Evolutionary conservation across 2,797 vertebrate genomes (phyloP).

Genomic region (Sebastes iracundus): DNA sequence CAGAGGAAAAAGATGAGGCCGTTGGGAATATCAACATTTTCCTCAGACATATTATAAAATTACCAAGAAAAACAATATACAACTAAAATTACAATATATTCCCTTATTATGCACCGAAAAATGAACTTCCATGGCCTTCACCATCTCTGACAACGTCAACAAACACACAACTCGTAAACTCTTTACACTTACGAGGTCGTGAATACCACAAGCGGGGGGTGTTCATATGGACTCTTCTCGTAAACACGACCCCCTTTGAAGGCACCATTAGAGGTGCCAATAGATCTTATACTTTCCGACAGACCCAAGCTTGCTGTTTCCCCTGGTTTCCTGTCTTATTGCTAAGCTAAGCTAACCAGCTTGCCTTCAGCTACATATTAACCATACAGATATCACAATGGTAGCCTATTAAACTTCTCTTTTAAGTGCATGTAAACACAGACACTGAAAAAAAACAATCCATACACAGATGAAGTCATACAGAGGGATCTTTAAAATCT

Average conservation of each 20-base stretch:
- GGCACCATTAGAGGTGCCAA: background rate
- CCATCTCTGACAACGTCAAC: too few species aligned
- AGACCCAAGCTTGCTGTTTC: background rate
- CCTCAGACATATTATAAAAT: too few species aligned
- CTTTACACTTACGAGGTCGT: rapidly evolving
- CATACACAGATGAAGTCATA: background rate
- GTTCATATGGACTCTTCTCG: too few species aligned
- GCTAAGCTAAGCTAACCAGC: background rate
- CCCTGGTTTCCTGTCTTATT: background rate
- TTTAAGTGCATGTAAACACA: background rate
- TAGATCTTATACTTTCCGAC: background rate
- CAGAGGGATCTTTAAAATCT: background rate
- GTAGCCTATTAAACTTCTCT: background rate
- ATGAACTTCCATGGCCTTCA: too few species aligned
- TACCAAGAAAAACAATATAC: too few species aligned
- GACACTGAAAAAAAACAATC: background rate
- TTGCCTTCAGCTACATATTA: background rate
- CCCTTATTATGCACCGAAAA: rapidly evolving
- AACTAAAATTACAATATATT: too few species aligned
- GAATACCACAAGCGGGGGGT: too few species aligned
- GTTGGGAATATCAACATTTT: too few species aligned
- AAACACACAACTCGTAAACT: too few species aligned
- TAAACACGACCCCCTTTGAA: rapidly evolving
- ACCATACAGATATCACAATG: background rate
- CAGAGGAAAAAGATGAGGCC: too few species aligned